A percentile compares a stretch with the other conserved stretches of the same genome.
phyloP scores from a whole-genome alignment of 2,797 vertebrate species.

The Urosaurus nigricauda region DNA sequence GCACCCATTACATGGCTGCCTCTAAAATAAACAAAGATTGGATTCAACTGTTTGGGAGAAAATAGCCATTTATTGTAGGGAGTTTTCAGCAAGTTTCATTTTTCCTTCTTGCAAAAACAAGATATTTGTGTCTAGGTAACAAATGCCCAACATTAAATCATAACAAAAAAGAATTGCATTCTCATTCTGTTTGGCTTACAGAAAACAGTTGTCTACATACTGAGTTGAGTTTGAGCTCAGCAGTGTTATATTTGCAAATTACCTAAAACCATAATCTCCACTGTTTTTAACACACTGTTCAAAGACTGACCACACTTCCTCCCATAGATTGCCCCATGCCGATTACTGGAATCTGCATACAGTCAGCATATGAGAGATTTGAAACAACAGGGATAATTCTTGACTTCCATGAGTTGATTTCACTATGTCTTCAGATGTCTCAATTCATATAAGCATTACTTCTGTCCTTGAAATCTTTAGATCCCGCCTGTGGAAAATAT shows the following conservation, averaged over 20 bases:
- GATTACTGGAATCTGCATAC: not conserved
- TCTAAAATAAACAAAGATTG: conserved; percentile 75
- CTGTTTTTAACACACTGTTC: not conserved
- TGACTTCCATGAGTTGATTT: no score
- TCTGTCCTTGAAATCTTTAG: not conserved
- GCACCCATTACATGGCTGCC: conserved; percentile 63
- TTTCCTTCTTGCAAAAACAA: conserved; percentile 64
- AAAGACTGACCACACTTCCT: not conserved
- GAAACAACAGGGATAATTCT: no score
- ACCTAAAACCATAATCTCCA: not conserved
- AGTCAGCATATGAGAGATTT: not conserved
- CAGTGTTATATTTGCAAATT: rapidly evolving
- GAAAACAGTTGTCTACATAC: conserved; percentile 5
- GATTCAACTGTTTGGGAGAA: conserved; percentile 66
- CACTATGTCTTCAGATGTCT: not conserved
- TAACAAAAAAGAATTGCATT: conserved; percentile 59
- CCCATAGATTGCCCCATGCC: not conserved
- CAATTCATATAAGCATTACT: no score
- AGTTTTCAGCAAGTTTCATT: conserved; percentile 70
- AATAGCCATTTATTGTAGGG: conserved; percentile 72
- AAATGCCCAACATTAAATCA: conserved; percentile 64
- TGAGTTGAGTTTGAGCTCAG: not conserved
- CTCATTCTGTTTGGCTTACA: conserved; percentile 52
- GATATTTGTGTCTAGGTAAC: conserved; percentile 61
- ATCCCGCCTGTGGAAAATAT: not conserved